These are phyloP conservation scores for Bradypodion ventrale DNA, from an alignment of 2,797 vertebrate species.

Conservation along the genomic window DNA sequence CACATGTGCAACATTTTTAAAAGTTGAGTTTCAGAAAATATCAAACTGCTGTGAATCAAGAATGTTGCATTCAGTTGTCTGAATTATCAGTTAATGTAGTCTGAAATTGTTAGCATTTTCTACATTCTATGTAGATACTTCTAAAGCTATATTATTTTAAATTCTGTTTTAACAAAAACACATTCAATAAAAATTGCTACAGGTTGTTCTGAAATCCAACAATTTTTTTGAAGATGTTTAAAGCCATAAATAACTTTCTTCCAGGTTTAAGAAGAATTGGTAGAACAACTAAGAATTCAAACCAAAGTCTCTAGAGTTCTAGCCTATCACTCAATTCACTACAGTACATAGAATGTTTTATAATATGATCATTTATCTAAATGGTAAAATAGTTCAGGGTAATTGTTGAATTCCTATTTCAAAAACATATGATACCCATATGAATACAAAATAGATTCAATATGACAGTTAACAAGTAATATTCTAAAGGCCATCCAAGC, in stretches of 20 bases:
- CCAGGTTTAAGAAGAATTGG: background rate
- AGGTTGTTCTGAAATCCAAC: background rate
- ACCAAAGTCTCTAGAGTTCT: too few species aligned
- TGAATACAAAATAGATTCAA: slow-evolving; percentile 54
- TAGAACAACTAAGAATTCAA: background rate
- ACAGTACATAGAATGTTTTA: slow-evolving; percentile 23
- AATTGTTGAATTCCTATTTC: slow-evolving; percentile 21
- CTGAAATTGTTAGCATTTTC: background rate
- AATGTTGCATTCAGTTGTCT: background rate
- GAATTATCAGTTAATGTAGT: background rate
- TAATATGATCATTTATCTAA: slow-evolving; percentile 33
- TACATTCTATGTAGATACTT: background rate
- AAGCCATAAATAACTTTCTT: background rate
- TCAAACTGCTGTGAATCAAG: background rate
- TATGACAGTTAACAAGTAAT: slow-evolving; percentile 26
- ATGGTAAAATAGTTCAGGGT: background rate
- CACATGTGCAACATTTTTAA: background rate
- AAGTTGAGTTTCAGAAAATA: background rate
- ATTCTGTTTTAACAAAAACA: background rate
- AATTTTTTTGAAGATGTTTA: background rate
- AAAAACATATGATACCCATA: slow-evolving; percentile 56
- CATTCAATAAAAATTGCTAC: background rate
- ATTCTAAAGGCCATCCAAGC: slow-evolving; percentile 33
- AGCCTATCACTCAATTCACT: background rate
- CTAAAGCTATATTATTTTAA: background rate